A percentile compares a stretch with the other conserved stretches of the same genome.
phyloP scores from a whole-genome alignment of 2,797 vertebrate species.

The Hypotaenidia okinawae region DNA sequence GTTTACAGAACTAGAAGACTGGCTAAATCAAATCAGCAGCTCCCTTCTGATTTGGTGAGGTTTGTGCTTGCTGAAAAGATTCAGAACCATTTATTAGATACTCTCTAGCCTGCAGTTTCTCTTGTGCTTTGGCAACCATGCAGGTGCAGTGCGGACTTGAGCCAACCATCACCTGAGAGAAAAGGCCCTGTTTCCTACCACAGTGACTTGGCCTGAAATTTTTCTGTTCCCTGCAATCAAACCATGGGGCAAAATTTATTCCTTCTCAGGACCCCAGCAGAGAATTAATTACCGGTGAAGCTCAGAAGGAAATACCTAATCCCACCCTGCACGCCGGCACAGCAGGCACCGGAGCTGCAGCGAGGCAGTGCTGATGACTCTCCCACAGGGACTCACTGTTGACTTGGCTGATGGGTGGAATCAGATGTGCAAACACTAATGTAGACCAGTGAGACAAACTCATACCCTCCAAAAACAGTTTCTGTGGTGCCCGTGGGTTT shows the following conservation, averaged over 20 bases:
- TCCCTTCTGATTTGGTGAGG: background rate
- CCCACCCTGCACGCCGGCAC: background rate
- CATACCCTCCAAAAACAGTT: background rate
- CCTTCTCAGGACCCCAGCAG: background rate
- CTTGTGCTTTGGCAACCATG: background rate
- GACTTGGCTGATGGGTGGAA: background rate
- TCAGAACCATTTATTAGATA: background rate
- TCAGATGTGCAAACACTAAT: background rate
- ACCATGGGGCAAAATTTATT: background rate
- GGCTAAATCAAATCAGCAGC: background rate
- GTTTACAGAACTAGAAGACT: background rate
- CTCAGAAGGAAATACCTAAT: slow-evolving; percentile 5
- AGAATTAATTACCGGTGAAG: background rate
- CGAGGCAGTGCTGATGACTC: background rate
- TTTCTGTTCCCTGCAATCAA: background rate
- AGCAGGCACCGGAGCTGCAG: background rate
- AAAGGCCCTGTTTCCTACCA: background rate
- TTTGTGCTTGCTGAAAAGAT: background rate
- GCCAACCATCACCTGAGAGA: background rate
- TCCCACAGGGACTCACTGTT: fast-evolving
- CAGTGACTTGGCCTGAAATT: background rate
- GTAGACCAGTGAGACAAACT: background rate
- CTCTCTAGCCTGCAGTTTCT: background rate
- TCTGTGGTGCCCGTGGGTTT: background rate
- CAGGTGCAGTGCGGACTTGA: fast-evolving